These are phyloP conservation scores for Meta bourneti DNA, from an alignment of 2,888 invertebrate species.

Conservation along the genomic window DNA sequence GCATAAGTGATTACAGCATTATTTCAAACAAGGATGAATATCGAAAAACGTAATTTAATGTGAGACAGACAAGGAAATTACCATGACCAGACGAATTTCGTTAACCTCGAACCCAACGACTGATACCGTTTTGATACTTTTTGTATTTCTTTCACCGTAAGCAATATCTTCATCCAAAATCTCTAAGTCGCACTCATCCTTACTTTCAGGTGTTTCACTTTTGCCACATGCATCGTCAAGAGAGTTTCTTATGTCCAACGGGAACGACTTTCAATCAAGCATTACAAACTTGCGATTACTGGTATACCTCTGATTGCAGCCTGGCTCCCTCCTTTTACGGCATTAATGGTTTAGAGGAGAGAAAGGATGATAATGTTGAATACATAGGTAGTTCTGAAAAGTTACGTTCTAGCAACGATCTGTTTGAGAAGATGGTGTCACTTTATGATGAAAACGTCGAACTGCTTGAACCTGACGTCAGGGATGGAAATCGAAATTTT, in stretches of 20 bases:
- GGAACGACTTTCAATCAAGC: conserved; percentile 76
- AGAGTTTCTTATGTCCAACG: conserved; percentile 75
- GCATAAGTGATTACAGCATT: too few species aligned
- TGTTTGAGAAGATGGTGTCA: conserved; percentile 46
- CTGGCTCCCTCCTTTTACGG: background rate
- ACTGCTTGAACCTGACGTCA: background rate
- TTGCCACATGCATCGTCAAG: conserved; percentile 50
- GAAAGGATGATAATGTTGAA: background rate
- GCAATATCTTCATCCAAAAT: too few species aligned
- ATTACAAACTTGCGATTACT: conserved; percentile 74
- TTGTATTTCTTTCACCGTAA: too few species aligned
- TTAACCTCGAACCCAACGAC: too few species aligned
- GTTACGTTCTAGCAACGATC: background rate
- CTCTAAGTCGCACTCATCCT: background rate
- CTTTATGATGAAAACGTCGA: conserved; percentile 18
- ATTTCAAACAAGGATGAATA: too few species aligned
- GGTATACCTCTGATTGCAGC: conserved; percentile 67
- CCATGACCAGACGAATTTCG: too few species aligned
- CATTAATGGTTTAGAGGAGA: background rate
- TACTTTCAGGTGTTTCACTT: conserved; percentile 64
- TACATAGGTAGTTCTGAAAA: background rate
- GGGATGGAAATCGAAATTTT: background rate
- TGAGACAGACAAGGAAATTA: too few species aligned
- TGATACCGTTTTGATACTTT: too few species aligned
- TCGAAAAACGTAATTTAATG: too few species aligned